Percentiles rank a stretch among this genome's conserved stretches.
phyloP scores from a whole-genome alignment of 2,888 invertebrate species.

The Lycocerus yunnanus region DNA sequence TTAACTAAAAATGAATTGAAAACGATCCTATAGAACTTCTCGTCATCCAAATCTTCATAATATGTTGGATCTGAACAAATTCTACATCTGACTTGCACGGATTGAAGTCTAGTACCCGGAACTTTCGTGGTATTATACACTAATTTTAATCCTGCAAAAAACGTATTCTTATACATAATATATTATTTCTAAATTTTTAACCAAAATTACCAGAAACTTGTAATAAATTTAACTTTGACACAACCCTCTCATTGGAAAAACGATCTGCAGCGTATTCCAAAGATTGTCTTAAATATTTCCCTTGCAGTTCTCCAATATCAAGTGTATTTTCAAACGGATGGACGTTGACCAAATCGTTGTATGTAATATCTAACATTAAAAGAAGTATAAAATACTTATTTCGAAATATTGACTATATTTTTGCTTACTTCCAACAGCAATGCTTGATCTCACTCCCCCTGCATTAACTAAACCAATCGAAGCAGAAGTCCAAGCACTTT shows the following conservation, averaged over 20 bases:
- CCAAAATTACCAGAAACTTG: slow-evolving; percentile 62
- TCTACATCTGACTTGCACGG: slow-evolving; percentile 63
- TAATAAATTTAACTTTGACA: slow-evolving; percentile 58
- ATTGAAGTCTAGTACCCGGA: slow-evolving; percentile 62
- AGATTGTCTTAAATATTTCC: slow-evolving; percentile 24
- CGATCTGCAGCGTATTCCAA: slow-evolving; percentile 62
- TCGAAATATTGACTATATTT: background rate
- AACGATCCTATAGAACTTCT: slow-evolving; percentile 66
- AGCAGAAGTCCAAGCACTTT: slow-evolving; percentile 67
- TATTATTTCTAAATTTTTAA: background rate
- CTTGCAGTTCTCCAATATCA: slow-evolving; percentile 50
- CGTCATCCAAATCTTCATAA: slow-evolving; percentile 59
- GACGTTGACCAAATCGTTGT: slow-evolving; percentile 68
- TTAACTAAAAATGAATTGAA: slow-evolving; percentile 63
- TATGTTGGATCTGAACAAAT: slow-evolving; percentile 68
- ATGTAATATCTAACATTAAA: slow-evolving; percentile 66
- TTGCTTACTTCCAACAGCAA: slow-evolving; percentile 10
- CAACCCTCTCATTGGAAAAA: slow-evolving; percentile 42
- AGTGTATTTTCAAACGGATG: slow-evolving; percentile 79
- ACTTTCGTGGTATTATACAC: slow-evolving; percentile 66
- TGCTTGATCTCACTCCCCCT: slow-evolving; percentile 68
- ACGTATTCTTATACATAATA: background rate
- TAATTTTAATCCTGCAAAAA: slow-evolving; percentile 61
- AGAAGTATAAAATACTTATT: background rate
- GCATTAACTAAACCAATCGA: slow-evolving; percentile 70